These are phyloP conservation scores for Tetragonisca angustula DNA, from an alignment of 2,888 invertebrate species.

Conservation along the genomic window DNA sequence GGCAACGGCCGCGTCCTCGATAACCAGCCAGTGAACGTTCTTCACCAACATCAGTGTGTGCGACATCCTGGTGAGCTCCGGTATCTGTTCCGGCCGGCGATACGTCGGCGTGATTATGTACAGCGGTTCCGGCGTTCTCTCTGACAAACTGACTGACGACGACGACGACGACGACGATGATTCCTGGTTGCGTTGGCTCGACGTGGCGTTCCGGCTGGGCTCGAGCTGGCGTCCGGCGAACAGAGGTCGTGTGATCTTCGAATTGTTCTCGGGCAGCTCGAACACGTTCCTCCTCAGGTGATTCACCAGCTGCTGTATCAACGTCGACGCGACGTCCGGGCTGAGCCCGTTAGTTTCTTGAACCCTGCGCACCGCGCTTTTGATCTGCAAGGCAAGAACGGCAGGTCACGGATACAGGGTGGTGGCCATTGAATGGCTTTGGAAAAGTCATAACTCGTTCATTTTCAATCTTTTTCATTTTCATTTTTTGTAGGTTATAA, in stretches of 20 bases:
- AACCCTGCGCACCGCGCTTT: slow-evolving; percentile 74
- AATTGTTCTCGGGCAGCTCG: slow-evolving; percentile 56
- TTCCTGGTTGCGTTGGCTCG: background rate
- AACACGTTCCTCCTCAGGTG: slow-evolving; percentile 70
- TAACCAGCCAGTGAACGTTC: slow-evolving; percentile 90
- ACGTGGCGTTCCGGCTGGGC: background rate
- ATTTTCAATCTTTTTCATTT: too few species aligned
- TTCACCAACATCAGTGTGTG: slow-evolving; percentile 89
- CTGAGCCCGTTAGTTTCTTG: slow-evolving; percentile 78
- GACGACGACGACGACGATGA: slow-evolving; percentile 10
- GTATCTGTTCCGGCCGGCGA: slow-evolving; percentile 90
- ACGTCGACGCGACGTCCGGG: slow-evolving; percentile 75
- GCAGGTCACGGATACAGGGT: too few species aligned
- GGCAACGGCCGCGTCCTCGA: slow-evolving; percentile 88
- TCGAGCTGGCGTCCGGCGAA: background rate
- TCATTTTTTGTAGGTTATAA: too few species aligned
- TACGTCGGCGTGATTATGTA: slow-evolving; percentile 91
- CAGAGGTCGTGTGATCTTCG: slow-evolving; percentile 10
- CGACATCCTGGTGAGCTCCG: slow-evolving; percentile 91
- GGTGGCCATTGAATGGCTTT: too few species aligned
- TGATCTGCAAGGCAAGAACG: slow-evolving; percentile 68
- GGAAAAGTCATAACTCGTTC: too few species aligned
- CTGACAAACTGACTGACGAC: background rate
- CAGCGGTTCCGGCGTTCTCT: slow-evolving; percentile 81
- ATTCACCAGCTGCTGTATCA: slow-evolving; percentile 74